Evolutionary conservation across 2,113 vertebrate species (phyloP).

Genomic region (Ceyx margarethae): DNA sequence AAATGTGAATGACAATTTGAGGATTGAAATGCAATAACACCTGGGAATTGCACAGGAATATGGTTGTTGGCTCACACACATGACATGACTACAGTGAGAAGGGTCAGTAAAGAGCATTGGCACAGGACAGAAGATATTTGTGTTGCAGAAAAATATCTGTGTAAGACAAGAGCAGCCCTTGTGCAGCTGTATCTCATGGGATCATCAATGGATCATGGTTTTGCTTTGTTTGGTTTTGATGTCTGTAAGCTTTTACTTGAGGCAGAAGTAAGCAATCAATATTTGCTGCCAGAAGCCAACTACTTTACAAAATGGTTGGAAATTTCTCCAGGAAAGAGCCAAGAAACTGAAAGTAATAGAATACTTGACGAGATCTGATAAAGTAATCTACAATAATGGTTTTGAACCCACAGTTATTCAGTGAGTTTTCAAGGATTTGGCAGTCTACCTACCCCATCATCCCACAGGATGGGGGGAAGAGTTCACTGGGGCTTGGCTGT

Average conservation of each 20-base stretch:
- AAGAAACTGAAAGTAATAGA: not conserved
- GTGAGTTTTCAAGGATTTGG: not conserved
- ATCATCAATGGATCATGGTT: not conserved
- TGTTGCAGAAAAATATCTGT: not conserved
- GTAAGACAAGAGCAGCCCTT: not conserved
- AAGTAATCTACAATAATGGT: not conserved
- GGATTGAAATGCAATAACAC: not conserved
- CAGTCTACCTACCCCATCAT: not conserved
- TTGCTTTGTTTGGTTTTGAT: conserved; percentile 35
- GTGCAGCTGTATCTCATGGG: not conserved
- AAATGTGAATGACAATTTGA: not conserved
- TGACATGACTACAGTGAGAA: not conserved
- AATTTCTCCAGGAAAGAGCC: not conserved
- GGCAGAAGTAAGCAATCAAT: conserved; percentile 22
- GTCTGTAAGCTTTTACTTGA: conserved; percentile 4
- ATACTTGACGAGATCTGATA: not conserved
- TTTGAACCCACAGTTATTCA: not conserved
- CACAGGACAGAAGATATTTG: not conserved
- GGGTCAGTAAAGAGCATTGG: not conserved
- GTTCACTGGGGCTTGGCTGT: not conserved
- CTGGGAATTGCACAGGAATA: not conserved
- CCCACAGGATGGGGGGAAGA: not conserved
- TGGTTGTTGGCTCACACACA: not conserved
- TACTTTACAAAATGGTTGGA: conserved; percentile 7
- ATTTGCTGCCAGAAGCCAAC: not conserved